These are phyloP conservation scores for Cactoblastis cactorum DNA, from an alignment of 2,888 invertebrate genomes.

Conservation along the genomic window DNA sequence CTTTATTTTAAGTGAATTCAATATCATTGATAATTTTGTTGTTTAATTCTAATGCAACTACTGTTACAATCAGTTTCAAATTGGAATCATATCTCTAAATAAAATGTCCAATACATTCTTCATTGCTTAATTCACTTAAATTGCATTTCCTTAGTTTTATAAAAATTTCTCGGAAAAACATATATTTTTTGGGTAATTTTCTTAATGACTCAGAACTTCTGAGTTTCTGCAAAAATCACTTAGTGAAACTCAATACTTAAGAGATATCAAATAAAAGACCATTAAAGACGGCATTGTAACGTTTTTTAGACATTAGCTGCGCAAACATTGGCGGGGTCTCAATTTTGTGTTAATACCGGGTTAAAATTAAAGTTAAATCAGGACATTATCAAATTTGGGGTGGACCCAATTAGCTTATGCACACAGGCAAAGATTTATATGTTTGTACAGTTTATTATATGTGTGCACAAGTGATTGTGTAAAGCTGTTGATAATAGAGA, in stretches of 20 bases:
- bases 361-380: too few species aligned
- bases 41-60: too few species aligned
- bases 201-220: neutral
- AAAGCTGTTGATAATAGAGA: slow-evolving; percentile 31
- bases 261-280: slow-evolving; percentile 40
- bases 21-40: too few species aligned
- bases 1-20: too few species aligned
- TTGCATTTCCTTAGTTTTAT: too few species aligned
- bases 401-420: slow-evolving; percentile 63
- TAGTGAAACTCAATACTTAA: slow-evolving; percentile 26
- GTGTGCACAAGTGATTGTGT: slow-evolving; percentile 40
- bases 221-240: neutral
- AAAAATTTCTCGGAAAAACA: too few species aligned
- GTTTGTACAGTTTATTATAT: slow-evolving; percentile 42
- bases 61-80: too few species aligned
- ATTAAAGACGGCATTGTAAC: slow-evolving; percentile 33
- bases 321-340: slow-evolving; percentile 46
- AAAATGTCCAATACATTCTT: too few species aligned
- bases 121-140: too few species aligned
- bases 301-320: slow-evolving; percentile 55
- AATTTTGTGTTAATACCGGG: slow-evolving; percentile 64
- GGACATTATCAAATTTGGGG: slow-evolving; percentile 41
- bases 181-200: too few species aligned
- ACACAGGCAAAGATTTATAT: slow-evolving; percentile 55
- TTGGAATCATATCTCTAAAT: too few species aligned